A percentile compares a stretch with the other conserved stretches of the same genome.
These are phyloP conservation scores for Apamea sordens DNA, from an alignment of 2,888 invertebrate genomes.

Conservation along the genomic window DNA sequence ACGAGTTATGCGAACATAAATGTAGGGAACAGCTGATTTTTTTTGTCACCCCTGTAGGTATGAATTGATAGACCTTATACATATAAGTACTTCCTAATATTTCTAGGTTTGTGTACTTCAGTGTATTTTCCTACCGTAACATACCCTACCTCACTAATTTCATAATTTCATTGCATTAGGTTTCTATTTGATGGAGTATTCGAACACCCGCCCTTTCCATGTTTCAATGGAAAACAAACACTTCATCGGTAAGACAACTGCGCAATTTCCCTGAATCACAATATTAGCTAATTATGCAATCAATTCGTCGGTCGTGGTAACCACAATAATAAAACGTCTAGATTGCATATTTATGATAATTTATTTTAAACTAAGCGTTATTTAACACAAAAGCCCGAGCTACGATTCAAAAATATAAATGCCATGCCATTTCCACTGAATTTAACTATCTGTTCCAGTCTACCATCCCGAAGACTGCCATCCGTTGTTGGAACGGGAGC, in stretches of 20 bases:
- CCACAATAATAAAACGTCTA: background rate
- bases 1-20: no score
- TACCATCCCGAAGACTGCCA: constrained; percentile 65
- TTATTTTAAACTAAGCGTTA: constrained; percentile 23
- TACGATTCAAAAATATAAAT: background rate
- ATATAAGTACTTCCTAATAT: no score
- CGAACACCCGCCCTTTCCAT: constrained; percentile 57
- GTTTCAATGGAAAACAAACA: constrained; percentile 59
- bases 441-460: background rate
- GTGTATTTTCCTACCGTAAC: background rate
- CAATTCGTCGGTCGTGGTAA: background rate
- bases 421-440: background rate
- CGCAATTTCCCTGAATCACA: constrained; percentile 12
- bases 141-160: constrained; percentile 6
- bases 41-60: no score
- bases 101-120: background rate
- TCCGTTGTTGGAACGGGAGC: constrained; percentile 41
- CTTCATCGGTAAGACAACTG: constrained; percentile 31
- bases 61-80: no score
- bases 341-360: background rate
- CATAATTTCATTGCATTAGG: constrained; percentile 13
- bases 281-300: background rate
- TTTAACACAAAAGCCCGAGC: constrained; percentile 4
- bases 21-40: no score
- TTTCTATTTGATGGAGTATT: constrained; percentile 3